A percentile compares a stretch with the other conserved stretches of the same genome.
Conservation (phyloP, 1,140 invertebrate species). For the Coelopa frigida region DNA sequence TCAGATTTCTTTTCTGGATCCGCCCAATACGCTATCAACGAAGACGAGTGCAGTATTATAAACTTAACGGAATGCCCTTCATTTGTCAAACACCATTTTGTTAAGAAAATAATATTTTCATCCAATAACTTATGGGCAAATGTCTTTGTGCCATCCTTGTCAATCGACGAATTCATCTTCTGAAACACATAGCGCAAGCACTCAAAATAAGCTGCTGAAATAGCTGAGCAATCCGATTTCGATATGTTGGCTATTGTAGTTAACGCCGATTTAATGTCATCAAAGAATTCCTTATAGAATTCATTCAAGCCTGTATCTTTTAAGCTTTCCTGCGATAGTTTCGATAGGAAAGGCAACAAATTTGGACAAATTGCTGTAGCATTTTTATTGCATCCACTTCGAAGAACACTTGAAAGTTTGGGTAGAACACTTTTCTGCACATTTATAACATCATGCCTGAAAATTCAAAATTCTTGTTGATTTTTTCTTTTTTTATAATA, state of each 20-base stretch:
- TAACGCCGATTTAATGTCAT: constrained; percentile 47
- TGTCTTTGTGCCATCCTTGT: constrained; percentile 2
- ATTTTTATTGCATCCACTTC: constrained; percentile 64
- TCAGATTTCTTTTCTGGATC: constrained; percentile 43
- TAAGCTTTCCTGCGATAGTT: constrained; percentile 48
- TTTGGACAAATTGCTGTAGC: constrained; percentile 63
- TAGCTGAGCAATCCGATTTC: constrained; percentile 53
- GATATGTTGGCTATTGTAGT: constrained; percentile 15
- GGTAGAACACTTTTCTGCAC: constrained; percentile 63
- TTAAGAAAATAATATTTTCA: constrained; percentile 47
- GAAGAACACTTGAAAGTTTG: constrained; percentile 60
- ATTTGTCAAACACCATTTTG: constrained; percentile 44
- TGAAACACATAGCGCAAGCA: constrained; percentile 58
- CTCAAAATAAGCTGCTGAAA: constrained; percentile 60
- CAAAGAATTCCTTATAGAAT: constrained; percentile 63
- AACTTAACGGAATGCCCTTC: constrained; percentile 30
- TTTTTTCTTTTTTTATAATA: too few relatives aligned
- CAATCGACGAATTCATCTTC: constrained; percentile 38
- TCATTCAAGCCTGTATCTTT: constrained; percentile 44
- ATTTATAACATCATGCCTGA: constrained; percentile 61
- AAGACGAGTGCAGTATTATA: constrained; percentile 47
- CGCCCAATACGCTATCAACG: constrained; percentile 52
- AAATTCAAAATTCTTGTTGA: constrained; percentile 13
- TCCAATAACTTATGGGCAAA: constrained; percentile 32
- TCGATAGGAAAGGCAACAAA: constrained; percentile 64